These are phyloP conservation scores for Drosophila kurseongensis DNA, from an alignment of 1,140 invertebrate genomes.

Conservation along the genomic window DNA sequence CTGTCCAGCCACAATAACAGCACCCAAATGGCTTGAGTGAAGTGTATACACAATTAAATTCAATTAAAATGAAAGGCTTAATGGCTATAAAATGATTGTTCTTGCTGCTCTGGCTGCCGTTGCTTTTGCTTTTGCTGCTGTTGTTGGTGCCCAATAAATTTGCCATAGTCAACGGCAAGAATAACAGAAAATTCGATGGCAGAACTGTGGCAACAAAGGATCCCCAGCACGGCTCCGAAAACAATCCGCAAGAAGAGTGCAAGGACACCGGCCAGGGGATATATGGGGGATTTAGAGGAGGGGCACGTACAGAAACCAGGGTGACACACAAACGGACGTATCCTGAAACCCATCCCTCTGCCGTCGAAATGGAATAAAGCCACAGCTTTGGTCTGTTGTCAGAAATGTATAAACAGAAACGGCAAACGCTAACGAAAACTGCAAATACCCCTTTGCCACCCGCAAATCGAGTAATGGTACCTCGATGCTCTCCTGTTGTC, in stretches of 20 bases:
- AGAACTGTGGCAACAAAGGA: conserved; percentile 32
- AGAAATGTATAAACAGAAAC: conserved; percentile 50
- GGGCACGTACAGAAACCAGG: conserved; percentile 35
- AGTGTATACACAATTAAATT: conserved; percentile 77
- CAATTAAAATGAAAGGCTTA: conserved; percentile 78
- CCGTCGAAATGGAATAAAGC: conserved; percentile 26
- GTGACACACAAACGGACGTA: conserved; percentile 16
- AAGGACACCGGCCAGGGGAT: conserved; percentile 7
- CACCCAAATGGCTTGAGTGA: conserved; percentile 37
- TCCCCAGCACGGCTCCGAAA: conserved; percentile 29
- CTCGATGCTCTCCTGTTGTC: conserved; percentile 18
- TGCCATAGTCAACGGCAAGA: conserved; percentile 40
- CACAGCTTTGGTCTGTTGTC: conserved; percentile 45
- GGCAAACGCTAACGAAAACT: conserved; percentile 54
- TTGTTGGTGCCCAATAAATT: conserved; percentile 55
- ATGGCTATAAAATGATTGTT: conserved; percentile 77
- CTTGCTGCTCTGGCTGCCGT: conserved; percentile 11
- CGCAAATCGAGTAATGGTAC: conserved; percentile 23
- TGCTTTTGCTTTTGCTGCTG: conserved; percentile 10
- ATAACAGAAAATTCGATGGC: conserved; percentile 31
- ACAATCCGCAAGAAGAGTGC: conserved; percentile 31
- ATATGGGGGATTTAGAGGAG: neutral
- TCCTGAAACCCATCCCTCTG: conserved; percentile 3
- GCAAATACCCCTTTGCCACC: conserved; percentile 37
- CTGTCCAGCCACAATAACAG: conserved; percentile 29